Conservation (phyloP, 2,888 invertebrate genomes). For the Dynastes maya region DNA sequence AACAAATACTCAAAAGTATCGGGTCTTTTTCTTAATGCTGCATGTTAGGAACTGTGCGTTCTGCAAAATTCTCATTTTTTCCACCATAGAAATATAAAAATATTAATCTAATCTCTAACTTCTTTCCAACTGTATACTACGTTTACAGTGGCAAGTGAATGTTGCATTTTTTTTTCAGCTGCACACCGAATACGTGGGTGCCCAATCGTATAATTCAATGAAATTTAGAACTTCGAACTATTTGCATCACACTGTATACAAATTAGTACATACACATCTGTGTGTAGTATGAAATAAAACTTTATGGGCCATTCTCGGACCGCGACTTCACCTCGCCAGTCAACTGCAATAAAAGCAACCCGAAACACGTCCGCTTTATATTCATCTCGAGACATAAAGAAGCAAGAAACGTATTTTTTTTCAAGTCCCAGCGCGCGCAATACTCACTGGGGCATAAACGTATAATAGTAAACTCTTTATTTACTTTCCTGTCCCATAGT, state of each 20-base stretch:
- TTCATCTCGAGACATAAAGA: constrained; percentile 30
- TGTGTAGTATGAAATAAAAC: constrained; percentile 9
- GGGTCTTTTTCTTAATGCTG: no score
- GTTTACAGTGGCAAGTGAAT: no score
- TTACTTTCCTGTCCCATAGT: constrained; percentile 8
- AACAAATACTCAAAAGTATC: no score
- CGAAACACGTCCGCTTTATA: constrained; percentile 35
- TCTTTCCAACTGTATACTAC: no score
- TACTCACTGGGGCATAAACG: constrained; percentile 5
- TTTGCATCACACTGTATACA: background rate
- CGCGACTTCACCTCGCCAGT: constrained; percentile 2
- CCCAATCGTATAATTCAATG: no score
- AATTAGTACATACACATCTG: background rate
- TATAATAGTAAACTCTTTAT: constrained; percentile 39
- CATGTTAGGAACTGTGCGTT: no score
- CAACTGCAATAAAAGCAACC: constrained; percentile 27
- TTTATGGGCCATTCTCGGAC: constrained; percentile 8
- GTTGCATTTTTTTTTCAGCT: no score
- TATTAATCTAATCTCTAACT: no score
- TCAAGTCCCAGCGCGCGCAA: constrained; percentile 23
- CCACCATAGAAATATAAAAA: no score
- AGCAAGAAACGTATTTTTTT: constrained; percentile 20
- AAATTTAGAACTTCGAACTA: no score
- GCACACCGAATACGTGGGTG: no score
- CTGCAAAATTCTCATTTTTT: no score